Conservation (phyloP, 2,113 vertebrate species). For the Mesitornis unicolor region DNA sequence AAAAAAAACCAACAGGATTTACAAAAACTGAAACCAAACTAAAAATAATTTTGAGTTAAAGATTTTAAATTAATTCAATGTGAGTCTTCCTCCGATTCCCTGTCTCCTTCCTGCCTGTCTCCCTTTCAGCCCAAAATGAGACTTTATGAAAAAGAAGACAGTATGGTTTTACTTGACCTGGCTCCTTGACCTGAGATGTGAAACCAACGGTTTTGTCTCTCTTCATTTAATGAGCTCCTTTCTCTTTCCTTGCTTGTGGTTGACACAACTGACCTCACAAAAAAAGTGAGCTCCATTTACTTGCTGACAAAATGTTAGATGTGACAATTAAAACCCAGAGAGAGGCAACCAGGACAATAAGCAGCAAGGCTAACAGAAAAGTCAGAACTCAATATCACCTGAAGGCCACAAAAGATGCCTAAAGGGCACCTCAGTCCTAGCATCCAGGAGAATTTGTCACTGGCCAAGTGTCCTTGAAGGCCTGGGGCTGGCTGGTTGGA, state of each 20-base stretch:
- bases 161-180: not conserved
- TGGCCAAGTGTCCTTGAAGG: not conserved
- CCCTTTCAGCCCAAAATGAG: not conserved
- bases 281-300: not conserved
- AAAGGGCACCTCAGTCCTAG: not conserved
- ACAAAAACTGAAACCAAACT: not conserved
- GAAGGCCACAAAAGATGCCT: not conserved
- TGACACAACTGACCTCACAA: not conserved
- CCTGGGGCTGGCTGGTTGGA: not conserved
- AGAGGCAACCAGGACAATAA: not conserved
- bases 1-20: not conserved
- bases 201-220: not conserved
- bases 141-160: not conserved
- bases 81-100: not conserved
- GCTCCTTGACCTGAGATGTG: not conserved
- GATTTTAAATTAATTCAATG: not conserved
- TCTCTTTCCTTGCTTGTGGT: not conserved
- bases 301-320: not conserved
- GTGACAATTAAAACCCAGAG: not conserved
- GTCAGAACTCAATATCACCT: not conserved
- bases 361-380: not conserved
- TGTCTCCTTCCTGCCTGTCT: not conserved
- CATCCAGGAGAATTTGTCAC: not conserved
- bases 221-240: not conserved
- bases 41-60: not conserved